Base-by-base conservation (phyloP, 2,113 vertebrate genomes). In the Aleadryas rufinucha region DNA sequence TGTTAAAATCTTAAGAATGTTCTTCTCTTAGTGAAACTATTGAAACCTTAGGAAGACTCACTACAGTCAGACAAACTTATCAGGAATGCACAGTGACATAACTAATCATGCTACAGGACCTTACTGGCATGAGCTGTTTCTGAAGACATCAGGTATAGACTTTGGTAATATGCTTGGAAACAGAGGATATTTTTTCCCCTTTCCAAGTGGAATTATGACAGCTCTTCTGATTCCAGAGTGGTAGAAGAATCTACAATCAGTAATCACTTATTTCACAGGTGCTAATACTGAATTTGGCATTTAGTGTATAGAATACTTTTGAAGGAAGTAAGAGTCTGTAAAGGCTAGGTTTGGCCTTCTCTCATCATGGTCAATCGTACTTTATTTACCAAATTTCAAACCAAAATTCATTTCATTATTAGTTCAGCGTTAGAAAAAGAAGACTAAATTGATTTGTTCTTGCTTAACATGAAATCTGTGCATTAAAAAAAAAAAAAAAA, bases 261-360 rank as follows among this genome's bases (percentile, higher is more conserved):
- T 30, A 78, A n/a, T 50, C 23, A 41, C 10, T 44, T 56, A 5
- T 24, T 78, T 82, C 31, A 50, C 4, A 13, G 44, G 16, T 37
- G 20, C 2, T 70, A 49, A 13, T 20, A 41, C 9, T 84, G 50
- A 20, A 70, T 61, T 86, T 54, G 35, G 4, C 24, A 44, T 66
- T 70, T 47, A 56, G 3, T 0, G 0, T 16, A 19, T 3, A 69
- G 41, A 45, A 16, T 7, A 45, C 10, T 60, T 78, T 22, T 49
- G 20, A 79, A 61, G 11, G 27, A 35, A 71, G 65, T 41, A 52
- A 61, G 11, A 63, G 9, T 5, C 27, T 3, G 0, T 53, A 16
- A 85, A 64, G 31, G 12, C 14, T 26, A 35, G 7, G 35, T n/a
- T 79, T 42, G 72, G 7, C 4, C 28, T 9, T 71, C 10, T 72